Evolutionary conservation across 2,888 invertebrate species (phyloP), one percentile per base, ranked within the genome.

Genomic region (Nymphalis c-album): DNA sequence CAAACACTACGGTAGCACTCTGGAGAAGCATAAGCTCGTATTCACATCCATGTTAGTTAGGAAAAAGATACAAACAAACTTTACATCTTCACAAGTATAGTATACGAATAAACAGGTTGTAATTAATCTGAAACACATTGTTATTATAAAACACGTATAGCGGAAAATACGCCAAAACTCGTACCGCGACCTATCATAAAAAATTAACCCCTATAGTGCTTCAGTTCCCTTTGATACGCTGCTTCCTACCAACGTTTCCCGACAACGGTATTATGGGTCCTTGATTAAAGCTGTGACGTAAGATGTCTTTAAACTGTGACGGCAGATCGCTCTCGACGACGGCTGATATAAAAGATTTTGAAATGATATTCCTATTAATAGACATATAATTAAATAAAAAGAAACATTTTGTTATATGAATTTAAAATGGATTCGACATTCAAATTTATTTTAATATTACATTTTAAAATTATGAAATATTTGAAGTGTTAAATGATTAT

Each of bases 231-330:
- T 61, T 61, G 66, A 62, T 62, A 58, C 31, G 18, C 20, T 10
- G 22, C 53, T 57, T 57, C 57, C 57, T 57, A 40, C 35, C 35
- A 40, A 18, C 35, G 57, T 55, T 65, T 60, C 65, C 64, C 60
- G 65, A 67, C 67, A 67, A 61, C 55, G 57, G 63, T 59, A 63
- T 63, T 67, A 67, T 26, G 51, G 40, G 57, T 59, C 47, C 67
- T 67, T 63, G 63, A 67, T 63, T 53, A 62, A 48, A 61, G 57
- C 57, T 26, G 57, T 47, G 53, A n/a, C 40, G 50, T 59, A 22
- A 66, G 61, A 48, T 18, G 40, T 20, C 57, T 35, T 40, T 61
- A 31, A n/a, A 62, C 35, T 57, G 47, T 63, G 63, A 48, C 63
- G 67, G 53, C 67, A 63, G 16, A 20, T 20, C 18, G 18, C 31